These are phyloP conservation scores for Merluccius polli DNA, from an alignment of 2,797 vertebrate genomes.

Conservation along the genomic window DNA sequence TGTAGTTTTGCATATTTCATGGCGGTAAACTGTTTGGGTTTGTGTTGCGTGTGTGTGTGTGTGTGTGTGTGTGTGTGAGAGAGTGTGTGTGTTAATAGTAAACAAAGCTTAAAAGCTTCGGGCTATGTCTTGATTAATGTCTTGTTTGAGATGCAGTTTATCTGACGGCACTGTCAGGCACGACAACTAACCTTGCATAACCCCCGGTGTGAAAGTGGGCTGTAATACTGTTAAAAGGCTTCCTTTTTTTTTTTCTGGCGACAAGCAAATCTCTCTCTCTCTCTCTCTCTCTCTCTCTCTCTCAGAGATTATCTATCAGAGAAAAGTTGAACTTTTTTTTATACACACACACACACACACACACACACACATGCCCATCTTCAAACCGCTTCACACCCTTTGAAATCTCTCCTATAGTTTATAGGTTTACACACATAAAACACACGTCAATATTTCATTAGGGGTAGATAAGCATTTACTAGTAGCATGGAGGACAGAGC, in stretches of 20 bases:
- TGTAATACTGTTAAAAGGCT: slow-evolving; percentile 26
- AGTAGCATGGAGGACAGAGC: slow-evolving; percentile 19
- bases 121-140: slow-evolving; percentile 35
- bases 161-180: slow-evolving; percentile 40
- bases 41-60: slow-evolving; percentile 1
- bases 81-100: slow-evolving; percentile 20
- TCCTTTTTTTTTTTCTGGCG: neutral
- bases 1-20: slow-evolving; percentile 4
- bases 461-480: neutral
- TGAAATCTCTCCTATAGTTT: neutral
- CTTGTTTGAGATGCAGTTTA: slow-evolving; percentile 34
- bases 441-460: slow-evolving; percentile 1
- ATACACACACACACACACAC: neutral
- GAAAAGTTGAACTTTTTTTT: neutral
- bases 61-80: neutral
- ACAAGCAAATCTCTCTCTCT: neutral
- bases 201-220: slow-evolving; percentile 24
- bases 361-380: no score
- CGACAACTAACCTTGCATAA: slow-evolving; percentile 28
- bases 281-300: neutral
- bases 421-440: neutral
- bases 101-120: slow-evolving; percentile 28
- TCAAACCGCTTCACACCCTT: neutral
- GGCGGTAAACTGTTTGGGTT: slow-evolving; percentile 4
- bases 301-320: neutral